Conservation (phyloP, 2,888 invertebrate species). For the Lydus trimaculatus region DNA sequence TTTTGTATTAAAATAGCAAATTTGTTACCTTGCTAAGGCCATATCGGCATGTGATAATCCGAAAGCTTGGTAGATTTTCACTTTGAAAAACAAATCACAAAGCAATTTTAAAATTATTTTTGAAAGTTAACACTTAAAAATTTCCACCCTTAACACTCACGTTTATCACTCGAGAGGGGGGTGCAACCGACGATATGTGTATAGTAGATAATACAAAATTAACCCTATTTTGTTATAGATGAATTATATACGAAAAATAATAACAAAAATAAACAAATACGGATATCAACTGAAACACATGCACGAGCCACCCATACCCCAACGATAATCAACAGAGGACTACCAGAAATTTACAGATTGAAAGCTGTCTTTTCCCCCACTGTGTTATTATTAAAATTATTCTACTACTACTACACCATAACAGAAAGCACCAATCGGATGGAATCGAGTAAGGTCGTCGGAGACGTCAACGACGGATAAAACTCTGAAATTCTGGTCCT, state of each 20-base stretch:
- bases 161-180: slow-evolving; percentile 23
- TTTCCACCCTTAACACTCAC: slow-evolving; percentile 11
- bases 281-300: not conserved
- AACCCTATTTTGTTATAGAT: slow-evolving; percentile 18
- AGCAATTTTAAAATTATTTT: not conserved
- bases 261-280: slow-evolving; percentile 27
- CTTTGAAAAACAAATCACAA: slow-evolving; percentile 9
- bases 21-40: slow-evolving; percentile 46
- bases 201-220: not conserved
- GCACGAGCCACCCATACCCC: slow-evolving; percentile 21
- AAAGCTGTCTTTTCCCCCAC: slow-evolving; percentile 23
- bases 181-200: no score
- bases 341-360: slow-evolving; percentile 27
- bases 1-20: not conserved
- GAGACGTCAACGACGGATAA: slow-evolving; percentile 27
- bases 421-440: slow-evolving; percentile 29
- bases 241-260: not conserved
- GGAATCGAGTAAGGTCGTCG: slow-evolving; percentile 22
- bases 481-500: slow-evolving; percentile 25
- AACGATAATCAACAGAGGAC: slow-evolving; percentile 19
- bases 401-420: no score
- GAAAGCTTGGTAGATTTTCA: slow-evolving; percentile 24
- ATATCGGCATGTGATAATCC: slow-evolving; percentile 44
- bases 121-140: slow-evolving; percentile 6
- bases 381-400: no score